Evolutionary conservation across 2,113 vertebrate genomes (phyloP).

Genomic region (Microcebus murinus): DNA sequence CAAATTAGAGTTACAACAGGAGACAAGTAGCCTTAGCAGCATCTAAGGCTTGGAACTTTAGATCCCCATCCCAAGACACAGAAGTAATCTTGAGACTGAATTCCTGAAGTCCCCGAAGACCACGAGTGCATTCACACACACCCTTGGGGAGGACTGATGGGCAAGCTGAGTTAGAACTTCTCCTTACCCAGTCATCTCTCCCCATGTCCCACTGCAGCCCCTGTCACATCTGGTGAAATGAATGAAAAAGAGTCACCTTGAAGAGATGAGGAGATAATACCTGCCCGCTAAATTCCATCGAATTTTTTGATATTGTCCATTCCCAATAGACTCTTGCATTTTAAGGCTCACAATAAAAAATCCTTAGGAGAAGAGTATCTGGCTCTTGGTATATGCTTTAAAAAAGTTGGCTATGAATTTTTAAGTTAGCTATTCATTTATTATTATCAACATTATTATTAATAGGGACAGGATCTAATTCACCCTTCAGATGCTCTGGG

Average conservation of each 20-base stretch:
- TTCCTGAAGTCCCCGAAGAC: neutral
- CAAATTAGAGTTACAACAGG: neutral
- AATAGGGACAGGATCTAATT: constrained; percentile 21
- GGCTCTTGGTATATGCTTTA: constrained; percentile 13
- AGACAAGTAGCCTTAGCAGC: neutral
- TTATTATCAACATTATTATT: constrained; percentile 35
- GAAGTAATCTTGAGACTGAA: neutral
- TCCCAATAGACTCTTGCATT: neutral
- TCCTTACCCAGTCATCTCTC: neutral
- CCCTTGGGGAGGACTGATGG: neutral
- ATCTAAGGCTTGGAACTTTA: neutral
- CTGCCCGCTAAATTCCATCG: neutral
- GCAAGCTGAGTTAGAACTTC: neutral
- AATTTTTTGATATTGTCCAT: neutral
- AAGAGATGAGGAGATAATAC: neutral
- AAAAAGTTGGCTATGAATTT: neutral
- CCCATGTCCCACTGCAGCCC: neutral
- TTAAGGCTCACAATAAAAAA: neutral
- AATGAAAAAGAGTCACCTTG: neutral
- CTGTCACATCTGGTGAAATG: neutral
- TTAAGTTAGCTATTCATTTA: constrained; percentile 47
- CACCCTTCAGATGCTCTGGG: neutral
- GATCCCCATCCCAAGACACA: neutral
- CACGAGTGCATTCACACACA: fast-evolving
- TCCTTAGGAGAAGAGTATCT: neutral